Base-by-base conservation (phyloP, 2,113 vertebrate species). In the Percina caprodes region DNA sequence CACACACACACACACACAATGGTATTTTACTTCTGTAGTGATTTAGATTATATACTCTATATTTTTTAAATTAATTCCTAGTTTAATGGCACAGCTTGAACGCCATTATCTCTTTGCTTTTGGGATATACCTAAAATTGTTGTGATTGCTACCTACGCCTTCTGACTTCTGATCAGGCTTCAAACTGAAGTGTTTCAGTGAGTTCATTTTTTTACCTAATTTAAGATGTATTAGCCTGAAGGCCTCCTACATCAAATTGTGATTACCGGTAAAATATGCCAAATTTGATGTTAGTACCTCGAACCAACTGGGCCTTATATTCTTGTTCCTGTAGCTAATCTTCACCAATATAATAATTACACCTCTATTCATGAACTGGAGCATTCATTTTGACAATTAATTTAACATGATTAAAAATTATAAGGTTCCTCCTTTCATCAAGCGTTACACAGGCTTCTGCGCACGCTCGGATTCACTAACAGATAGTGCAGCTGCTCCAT, bases 401-500 rank as follows among this genome's bases (percentile, higher is more conserved):
- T 92, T 88, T 91, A 86, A 91, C 81, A 54, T 91, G 90, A 92
- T 92, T 89, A 87, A 91, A 92, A 93, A 87, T 65, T 89, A 89
- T 89, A 87, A 89, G 85, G 84, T 82, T 80, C 82, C 82, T 81
- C 61, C 69, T 88, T 87, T 81, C 87, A 80, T 92, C 86, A 86
- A 80, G 91, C 82, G 16, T 79, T 90, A 88, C 86, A 87, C 88
- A 89, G 86, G 91, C 92, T 78, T 74, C 82, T 88, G 90, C 85
- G 63, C 89, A 91, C 87, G 92, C 92, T 92, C 79, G 81, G 91
- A 62, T 93, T 92, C 87, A 92, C 93, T 92, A 93, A 94, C 88
- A 83, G 85, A 90, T 80, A 85, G 90, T 88, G 91, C 92, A 94
- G 91, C 93, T 94, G 93, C 93, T 93, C 88, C 89, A 87, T 93